Conservation (phyloP, 1,140 invertebrate genomes). For the Bradynema listronoti region DNA sequence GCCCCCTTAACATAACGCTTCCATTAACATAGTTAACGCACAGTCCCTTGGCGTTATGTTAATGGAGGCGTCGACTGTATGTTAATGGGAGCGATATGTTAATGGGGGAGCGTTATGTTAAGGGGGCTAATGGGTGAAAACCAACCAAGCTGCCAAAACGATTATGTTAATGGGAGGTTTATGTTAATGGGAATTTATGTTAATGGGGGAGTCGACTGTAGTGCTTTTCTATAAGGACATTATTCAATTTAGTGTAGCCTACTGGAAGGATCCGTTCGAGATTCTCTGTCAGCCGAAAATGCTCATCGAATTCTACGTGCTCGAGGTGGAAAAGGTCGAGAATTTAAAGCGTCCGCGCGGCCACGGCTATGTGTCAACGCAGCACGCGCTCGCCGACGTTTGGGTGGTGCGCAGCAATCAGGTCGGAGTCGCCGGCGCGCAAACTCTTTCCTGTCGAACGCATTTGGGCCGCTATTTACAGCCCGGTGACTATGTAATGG, state of each 20-base stretch:
- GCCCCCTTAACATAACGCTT: too few species aligned
- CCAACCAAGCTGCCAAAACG: too few species aligned
- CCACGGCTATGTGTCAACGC: constrained; percentile 75
- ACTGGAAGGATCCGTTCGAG: constrained; percentile 78
- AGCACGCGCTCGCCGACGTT: constrained; percentile 85
- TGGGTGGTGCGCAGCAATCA: constrained; percentile 78
- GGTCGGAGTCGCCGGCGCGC: constrained; percentile 74
- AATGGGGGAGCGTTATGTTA: too few species aligned
- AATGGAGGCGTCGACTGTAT: too few species aligned
- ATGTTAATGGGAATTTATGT: too few species aligned
- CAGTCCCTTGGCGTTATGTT: too few species aligned
- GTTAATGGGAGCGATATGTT: too few species aligned
- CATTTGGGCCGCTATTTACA: constrained; percentile 89
- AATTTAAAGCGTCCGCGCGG: constrained; percentile 68
- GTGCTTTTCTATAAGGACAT: too few species aligned
- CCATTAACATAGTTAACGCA: too few species aligned
- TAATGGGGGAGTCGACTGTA: too few species aligned
- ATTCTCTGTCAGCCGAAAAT: constrained; percentile 82
- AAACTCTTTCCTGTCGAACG: constrained; percentile 73
- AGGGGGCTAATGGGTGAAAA: too few species aligned
- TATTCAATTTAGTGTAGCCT: constrained; percentile 69
- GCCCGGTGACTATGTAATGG: constrained; percentile 82
- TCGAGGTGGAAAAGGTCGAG: constrained; percentile 80
- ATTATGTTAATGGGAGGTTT: too few species aligned
- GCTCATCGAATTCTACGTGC: constrained; percentile 82